These are phyloP conservation scores for Achroia grisella DNA, from an alignment of 1,140 invertebrate genomes.

Conservation along the genomic window DNA sequence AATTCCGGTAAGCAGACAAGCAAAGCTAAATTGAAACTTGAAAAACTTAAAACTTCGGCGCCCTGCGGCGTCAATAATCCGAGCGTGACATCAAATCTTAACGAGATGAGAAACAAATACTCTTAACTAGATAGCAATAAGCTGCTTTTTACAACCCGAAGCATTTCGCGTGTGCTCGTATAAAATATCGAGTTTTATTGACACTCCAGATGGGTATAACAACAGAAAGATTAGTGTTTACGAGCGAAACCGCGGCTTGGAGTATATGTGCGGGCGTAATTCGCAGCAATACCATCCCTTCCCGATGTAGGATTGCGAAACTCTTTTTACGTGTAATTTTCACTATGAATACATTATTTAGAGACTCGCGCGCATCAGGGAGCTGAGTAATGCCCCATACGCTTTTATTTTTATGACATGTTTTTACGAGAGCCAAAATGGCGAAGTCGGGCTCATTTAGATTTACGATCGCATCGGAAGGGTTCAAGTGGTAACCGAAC, in stretches of 20 bases:
- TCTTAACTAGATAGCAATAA: background rate
- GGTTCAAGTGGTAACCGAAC: conserved; percentile 2
- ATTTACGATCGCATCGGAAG: conserved; percentile 3
- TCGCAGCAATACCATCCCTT: conserved; percentile 18
- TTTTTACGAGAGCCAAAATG: conserved; percentile 16
- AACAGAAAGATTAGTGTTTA: conserved; percentile 30
- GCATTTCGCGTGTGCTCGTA: conserved; percentile 1
- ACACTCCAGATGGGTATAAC: conserved; percentile 13
- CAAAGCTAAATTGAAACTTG: no score
- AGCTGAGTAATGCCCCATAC: conserved; percentile 12
- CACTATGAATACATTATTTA: conserved; percentile 33
- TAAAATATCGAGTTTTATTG: conserved; percentile 21
- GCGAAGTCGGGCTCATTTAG: conserved; percentile 2
- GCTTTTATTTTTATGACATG: conserved; percentile 28
- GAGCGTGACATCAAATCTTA: background rate
- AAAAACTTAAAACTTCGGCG: background rate
- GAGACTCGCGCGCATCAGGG: conserved; percentile 2
- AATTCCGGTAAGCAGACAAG: no score
- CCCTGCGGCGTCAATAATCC: background rate
- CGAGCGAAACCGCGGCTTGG: conserved; percentile 14
- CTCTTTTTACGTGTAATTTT: conserved; percentile 27
- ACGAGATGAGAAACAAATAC: background rate
- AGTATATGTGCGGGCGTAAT: conserved; percentile 18
- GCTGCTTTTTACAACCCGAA: conserved; percentile 1
- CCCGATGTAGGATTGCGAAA: conserved; percentile 13